Base-by-base conservation (phyloP, 2,797 vertebrate genomes). In the Phataginus tetradactyla region DNA sequence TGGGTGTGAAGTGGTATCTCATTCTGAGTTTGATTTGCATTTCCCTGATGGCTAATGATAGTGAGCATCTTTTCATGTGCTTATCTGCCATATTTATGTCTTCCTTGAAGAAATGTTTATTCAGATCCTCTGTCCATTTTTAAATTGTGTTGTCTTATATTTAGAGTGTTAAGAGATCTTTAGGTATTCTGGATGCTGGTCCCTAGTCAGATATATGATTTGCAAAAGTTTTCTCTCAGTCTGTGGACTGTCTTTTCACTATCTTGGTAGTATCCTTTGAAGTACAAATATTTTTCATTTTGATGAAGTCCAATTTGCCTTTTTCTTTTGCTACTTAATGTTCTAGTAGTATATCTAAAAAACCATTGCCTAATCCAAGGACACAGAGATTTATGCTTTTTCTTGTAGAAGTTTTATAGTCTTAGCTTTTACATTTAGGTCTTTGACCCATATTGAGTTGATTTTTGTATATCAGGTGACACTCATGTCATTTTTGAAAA, bases 381-480 rank as follows among this genome's bases (percentile, higher is more conserved):
- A 42, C 77, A 69, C 34, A 23, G 53, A 96, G 96, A 95, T 92
- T 98, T 95, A 96, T 95, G 71, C 32, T 74, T 89, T 96, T 92
- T 92, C 84, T 96, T 96, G 45, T 90, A 42, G 64, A 93, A 85
- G 39, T 90, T 97, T 97, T 88, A 83, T 92, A 81, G 42, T 88
- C 77, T 78, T 83, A 93, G 91, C 55, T 87, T 88, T 96, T 91
- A 72, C 23, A 63, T 81, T 81, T 90, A 85, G 75, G 34, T 90
- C 90, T 96, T 95, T 95, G 80, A 92, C 92, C 61, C 55, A 64
- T 75, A 88, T 80, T 45, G 71, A 96, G 84, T 90, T 95, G 78
- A 88, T 88, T 90, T 94, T 95, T 94, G 68, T 88, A 85, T 85
- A 74, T 7, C 21, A 9, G 64, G 55, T 93, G 94, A 92, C 42